Evolutionary conservation across 2,113 vertebrate species (phyloP), one percentile per base, ranked within the genome.

Genomic region (Pygoscelis antarcticus): DNA sequence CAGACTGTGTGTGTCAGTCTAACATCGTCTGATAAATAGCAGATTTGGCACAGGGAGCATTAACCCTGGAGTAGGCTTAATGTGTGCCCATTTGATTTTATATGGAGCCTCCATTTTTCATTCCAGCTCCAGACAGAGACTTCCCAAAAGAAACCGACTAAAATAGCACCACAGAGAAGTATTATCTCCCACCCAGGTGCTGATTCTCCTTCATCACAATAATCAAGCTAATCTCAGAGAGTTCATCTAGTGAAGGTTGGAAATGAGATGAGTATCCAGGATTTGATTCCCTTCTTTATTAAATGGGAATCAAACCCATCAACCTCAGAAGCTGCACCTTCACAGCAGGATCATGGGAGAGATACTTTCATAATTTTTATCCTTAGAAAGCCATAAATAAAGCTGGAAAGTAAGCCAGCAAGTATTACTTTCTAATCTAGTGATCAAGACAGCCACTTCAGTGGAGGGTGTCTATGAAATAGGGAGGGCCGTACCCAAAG

Each of bases 311-410:
- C 82, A 85, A 79, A 85, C 22, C 74, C 62, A 93, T 82, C 54
- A 66, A 61, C 52, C 62, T 94, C 49, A 96, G 87, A 90, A 93
- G 34, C 70, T 77, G 58, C 75, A 95, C 46, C 84, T 57, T 57
- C 44, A 77, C 42, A 94, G 70, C 23, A 83, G 66, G 75, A 93
- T 90, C 66, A 90, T 26, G n/a, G 42, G 54, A 94, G 58, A 80
- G 66, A 70, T 64, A 74, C 30, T 88, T 93, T 91, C 92, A 92
- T 95, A 85, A 95, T 80, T 96, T 96, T 94, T 83, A 80, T 93
- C 94, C 92, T 88, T 77, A 74, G 83, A 93, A 96, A 88, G n/a
- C 9, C 82, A 62, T 70, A 96, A 95, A 96, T 80, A 88, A 94
- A 94, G 78, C 75, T 94, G 54, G 38, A 90, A 94, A 74, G 58